Conservation (phyloP, 2,888 invertebrate genomes). For the Leucophora obtusa region DNA sequence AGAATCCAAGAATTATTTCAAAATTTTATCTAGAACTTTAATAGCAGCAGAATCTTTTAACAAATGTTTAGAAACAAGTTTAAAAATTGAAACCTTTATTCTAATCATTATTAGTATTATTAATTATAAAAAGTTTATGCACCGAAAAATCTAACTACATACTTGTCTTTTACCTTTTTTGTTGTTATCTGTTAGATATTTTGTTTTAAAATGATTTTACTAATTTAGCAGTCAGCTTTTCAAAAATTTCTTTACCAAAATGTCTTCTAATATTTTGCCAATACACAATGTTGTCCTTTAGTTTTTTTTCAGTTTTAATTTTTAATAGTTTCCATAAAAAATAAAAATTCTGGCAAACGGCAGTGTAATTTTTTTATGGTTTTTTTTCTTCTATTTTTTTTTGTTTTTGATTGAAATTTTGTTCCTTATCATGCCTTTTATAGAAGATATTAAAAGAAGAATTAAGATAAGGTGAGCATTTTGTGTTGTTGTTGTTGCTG, state of each 20-base stretch:
- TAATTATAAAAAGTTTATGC: background rate
- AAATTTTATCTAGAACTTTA: no score
- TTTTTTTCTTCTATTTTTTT: background rate
- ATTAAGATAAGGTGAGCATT: conserved; percentile 59
- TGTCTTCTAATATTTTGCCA: background rate
- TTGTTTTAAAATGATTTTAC: background rate
- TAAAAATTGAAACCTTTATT: background rate
- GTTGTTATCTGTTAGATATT: background rate
- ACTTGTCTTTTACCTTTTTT: background rate
- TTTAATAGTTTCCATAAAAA: conserved; percentile 6
- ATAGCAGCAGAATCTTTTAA: background rate
- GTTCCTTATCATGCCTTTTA: background rate
- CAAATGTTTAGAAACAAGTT: background rate
- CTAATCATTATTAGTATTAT: background rate
- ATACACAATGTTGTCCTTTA: conserved; percentile 6
- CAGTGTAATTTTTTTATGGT: conserved; percentile 49
- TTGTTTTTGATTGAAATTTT: background rate
- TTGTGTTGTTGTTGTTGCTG: conserved; percentile 57
- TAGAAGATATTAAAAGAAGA: background rate
- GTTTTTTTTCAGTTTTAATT: background rate
- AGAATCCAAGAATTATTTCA: no score
- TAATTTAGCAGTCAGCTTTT: background rate
- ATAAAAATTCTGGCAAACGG: conserved; percentile 60
- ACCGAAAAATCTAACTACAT: background rate
- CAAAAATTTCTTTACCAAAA: background rate